phyloP scores from a whole-genome alignment of 64 coral and sea anemone genomes.

The Montipora capricornis region DNA sequence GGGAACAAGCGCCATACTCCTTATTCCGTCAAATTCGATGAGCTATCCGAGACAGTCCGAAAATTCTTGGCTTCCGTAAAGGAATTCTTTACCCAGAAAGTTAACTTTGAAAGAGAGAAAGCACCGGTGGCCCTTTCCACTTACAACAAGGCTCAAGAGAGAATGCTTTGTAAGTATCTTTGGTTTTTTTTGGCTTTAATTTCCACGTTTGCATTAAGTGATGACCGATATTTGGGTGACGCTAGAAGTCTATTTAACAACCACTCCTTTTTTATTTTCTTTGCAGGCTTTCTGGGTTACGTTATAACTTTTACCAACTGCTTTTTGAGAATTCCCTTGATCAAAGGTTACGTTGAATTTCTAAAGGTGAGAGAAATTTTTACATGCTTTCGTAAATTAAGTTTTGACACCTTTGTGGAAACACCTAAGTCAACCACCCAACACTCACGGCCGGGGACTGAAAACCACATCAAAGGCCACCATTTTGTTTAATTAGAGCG shows the following conservation, averaged over 20 bases:
- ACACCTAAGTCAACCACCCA: too few relatives aligned
- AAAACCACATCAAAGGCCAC: too few relatives aligned
- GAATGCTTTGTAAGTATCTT: background rate
- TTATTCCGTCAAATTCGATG: background rate
- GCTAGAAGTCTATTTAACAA: too few relatives aligned
- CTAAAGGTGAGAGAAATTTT: background rate
- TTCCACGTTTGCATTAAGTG: background rate
- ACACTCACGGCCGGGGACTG: too few relatives aligned
- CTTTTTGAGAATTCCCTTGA: background rate
- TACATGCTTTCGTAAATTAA: too few relatives aligned
- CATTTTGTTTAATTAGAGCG: too few relatives aligned
- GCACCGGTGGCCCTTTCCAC: background rate
- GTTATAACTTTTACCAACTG: background rate
- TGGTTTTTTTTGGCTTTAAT: background rate
- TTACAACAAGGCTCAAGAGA: background rate
- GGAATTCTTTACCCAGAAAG: background rate
- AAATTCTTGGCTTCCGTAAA: background rate
- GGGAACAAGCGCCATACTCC: background rate
- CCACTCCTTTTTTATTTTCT: background rate
- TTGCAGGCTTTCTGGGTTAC: background rate
- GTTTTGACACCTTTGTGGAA: too few relatives aligned
- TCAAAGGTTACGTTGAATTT: background rate
- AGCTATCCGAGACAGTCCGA: background rate
- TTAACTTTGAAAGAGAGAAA: background rate
- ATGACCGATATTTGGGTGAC: too few relatives aligned